A percentile compares a stretch with the other conserved stretches of the same genome.
These are phyloP conservation scores for Aptenodytes patagonicus DNA, from an alignment of 2,113 vertebrate genomes.

Conservation along the genomic window DNA sequence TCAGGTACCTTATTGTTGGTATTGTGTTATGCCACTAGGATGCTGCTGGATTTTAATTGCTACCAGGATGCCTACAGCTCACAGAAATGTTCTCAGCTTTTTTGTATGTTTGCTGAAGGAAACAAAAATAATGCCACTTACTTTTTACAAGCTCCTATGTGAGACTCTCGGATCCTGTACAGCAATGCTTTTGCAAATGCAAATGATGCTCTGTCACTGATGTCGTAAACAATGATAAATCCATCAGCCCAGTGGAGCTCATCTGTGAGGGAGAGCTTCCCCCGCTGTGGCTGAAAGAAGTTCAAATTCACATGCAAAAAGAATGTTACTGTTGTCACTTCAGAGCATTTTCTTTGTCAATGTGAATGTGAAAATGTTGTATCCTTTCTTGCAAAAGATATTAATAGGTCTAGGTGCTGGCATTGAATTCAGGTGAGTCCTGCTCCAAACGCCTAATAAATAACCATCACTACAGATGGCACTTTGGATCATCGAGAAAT, in stretches of 20 bases:
- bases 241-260: constrained; percentile 88
- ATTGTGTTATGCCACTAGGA: background rate
- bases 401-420: background rate
- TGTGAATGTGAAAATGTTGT: background rate
- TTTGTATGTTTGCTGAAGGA: background rate
- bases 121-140: constrained; percentile 6
- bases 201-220: constrained; percentile 86
- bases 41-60: background rate
- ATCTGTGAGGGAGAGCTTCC: constrained; percentile 74
- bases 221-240: constrained; percentile 88
- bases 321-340: background rate
- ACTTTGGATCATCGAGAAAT: background rate
- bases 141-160: constrained; percentile 78
- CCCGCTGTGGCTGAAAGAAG: constrained; percentile 66
- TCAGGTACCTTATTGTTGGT: background rate
- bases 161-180: constrained; percentile 80
- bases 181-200: constrained; percentile 82
- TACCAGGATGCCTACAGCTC: background rate
- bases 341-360: background rate
- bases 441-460: background rate
- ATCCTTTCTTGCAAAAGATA: background rate
- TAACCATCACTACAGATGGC: background rate
- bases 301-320: background rate
- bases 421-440: background rate
- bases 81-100: background rate